phyloP scores from a whole-genome alignment of 2,888 invertebrate genomes.

The Lithophane semibrunnea region DNA sequence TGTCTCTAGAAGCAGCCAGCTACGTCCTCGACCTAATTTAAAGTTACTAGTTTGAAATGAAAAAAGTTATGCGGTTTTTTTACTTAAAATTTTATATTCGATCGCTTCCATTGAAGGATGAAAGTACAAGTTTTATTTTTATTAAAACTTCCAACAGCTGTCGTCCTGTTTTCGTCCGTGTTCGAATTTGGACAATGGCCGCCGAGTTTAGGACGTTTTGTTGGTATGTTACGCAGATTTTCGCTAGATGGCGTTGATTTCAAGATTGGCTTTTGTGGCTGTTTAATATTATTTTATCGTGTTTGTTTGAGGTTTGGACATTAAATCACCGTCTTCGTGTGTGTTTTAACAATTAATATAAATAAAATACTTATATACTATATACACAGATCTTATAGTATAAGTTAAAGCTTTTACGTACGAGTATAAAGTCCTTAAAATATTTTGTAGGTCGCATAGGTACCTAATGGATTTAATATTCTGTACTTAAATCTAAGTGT shows the following conservation, averaged over 20 bases:
- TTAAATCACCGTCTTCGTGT: not conserved
- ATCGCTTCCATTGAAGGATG: slow-evolving; percentile 34
- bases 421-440: not conserved
- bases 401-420: too few species aligned
- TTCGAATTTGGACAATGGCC: slow-evolving; percentile 9
- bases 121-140: slow-evolving; percentile 55
- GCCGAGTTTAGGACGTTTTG: slow-evolving; percentile 1
- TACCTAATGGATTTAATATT: not conserved
- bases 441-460: not conserved
- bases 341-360: not conserved
- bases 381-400: not conserved
- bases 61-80: slow-evolving; percentile 57
- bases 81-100: slow-evolving; percentile 48
- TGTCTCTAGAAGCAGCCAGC: slow-evolving; percentile 20
- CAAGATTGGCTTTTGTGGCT: not conserved
- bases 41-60: slow-evolving; percentile 57
- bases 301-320: not conserved
- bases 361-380: not conserved
- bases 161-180: slow-evolving; percentile 23
- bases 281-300: not conserved
- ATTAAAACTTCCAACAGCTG: slow-evolving; percentile 53
- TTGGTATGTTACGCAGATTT: slow-evolving; percentile 21
- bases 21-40: slow-evolving; percentile 45
- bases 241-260: slow-evolving; percentile 53
- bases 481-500: too few species aligned